Base-by-base conservation (phyloP, 2,113 vertebrate genomes). In the Turdus rufiventris region DNA sequence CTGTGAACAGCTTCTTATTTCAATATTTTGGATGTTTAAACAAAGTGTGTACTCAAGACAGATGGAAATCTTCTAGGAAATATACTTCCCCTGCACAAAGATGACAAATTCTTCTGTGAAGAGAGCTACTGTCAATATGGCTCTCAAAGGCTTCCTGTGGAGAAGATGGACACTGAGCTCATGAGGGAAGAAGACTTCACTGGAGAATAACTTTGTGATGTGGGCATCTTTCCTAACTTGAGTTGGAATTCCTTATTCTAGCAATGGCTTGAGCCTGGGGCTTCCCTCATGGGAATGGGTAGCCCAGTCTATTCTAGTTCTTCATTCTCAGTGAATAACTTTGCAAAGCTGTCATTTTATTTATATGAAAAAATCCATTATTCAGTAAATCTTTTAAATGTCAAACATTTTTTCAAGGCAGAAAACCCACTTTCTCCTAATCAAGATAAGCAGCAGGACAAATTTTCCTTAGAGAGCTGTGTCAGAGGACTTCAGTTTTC, bases 21-120 rank as follows among this genome's bases (percentile, higher is more conserved):
- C 94, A 96, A 73, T 95, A 93, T 96, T 97, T 97, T 85, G 75
- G 67, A 88, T 91, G 43, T 71, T 93, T 91, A 95, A 96, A 94
- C 84, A 89, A 89, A 94, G 83, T 14, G 34, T 78, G 56, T 84
- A 51, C 56, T 89, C 3, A 3, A 94, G 88, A 96, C 79, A 92
- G 83, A 91, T 80, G 85, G 42, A 85, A 88, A 47, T 58, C 45
- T 91, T 85, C 66, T 31, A 95, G 80, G 77, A 87, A 78, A 85
- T 85, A 2, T 15, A 84, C 66, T 84, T 90, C 33, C 34, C 17
- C 19, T 14, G 38, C 10, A 80, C 50, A 83, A 76, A 85, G 67
- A 77, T 14, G 16, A 42, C n/a, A 38, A 70, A 20, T 66, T 33
- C 14, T 62, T 90, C 34, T 33, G 34, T 60, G 58, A 84, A 53